Evolutionary conservation across 2,113 vertebrate species (phyloP).

Genomic region (Mormyrus iriodes): DNA sequence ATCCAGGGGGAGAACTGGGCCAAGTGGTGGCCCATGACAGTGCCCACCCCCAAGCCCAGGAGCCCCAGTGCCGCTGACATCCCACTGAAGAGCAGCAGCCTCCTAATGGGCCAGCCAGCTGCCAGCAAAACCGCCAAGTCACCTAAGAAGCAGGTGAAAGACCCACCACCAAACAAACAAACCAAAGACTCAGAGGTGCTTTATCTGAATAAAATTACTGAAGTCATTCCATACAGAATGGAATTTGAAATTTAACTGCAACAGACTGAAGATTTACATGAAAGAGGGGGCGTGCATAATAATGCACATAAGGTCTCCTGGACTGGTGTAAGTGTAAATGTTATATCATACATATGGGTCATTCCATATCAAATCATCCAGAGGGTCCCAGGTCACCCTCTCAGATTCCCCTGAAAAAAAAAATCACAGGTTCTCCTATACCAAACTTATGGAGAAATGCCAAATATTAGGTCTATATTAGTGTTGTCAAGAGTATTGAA

Average conservation of each 20-base stretch:
- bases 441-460: neutral
- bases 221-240: neutral
- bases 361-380: neutral
- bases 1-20: slow-evolving; percentile 65
- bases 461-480: neutral
- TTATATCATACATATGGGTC: neutral
- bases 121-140: slow-evolving; percentile 68
- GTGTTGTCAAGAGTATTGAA: neutral
- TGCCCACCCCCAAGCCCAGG: slow-evolving; percentile 54
- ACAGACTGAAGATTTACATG: neutral
- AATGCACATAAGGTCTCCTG: neutral
- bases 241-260: neutral
- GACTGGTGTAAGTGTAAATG: neutral
- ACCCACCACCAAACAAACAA: neutral
- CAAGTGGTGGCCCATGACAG: slow-evolving; percentile 52
- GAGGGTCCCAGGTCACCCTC: neutral
- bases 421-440: neutral
- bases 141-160: slow-evolving; percentile 45
- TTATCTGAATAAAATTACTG: neutral
- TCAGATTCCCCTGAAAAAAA: neutral
- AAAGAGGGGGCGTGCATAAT: neutral
- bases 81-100: slow-evolving; percentile 54
- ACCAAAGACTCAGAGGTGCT: neutral
- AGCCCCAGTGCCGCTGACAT: slow-evolving; percentile 64
- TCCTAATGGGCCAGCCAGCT: slow-evolving; percentile 54